A percentile compares a stretch with the other conserved stretches of the same genome.
Evolutionary conservation across 2,888 invertebrate species (phyloP).

Genomic region (Cheiracanthium punctorium): DNA sequence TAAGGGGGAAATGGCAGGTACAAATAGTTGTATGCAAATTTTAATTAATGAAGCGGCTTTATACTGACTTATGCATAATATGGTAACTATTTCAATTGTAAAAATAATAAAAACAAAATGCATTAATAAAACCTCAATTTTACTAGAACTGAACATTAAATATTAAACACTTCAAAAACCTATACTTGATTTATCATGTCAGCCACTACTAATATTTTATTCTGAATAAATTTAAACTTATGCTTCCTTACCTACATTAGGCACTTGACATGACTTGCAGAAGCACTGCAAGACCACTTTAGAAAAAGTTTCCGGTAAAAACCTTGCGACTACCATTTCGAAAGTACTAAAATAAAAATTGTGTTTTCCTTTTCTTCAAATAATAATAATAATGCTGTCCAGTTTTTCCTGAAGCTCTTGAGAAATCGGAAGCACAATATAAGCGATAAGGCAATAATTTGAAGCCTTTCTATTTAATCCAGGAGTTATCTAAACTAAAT

Average conservation of each 20-base stretch:
- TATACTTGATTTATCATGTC: not conserved
- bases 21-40: no score
- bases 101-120: no score
- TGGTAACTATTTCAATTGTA: no score
- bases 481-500: not conserved
- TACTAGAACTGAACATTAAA: not conserved
- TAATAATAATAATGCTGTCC: not conserved
- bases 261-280: slow-evolving; percentile 63
- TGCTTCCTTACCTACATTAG: slow-evolving; percentile 57
- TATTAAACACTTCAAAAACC: not conserved
- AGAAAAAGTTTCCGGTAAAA: slow-evolving; percentile 52
- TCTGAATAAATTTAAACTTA: not conserved
- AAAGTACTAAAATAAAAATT: not conserved
- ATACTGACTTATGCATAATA: no score
- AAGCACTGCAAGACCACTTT: slow-evolving; percentile 66
- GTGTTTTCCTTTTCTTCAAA: not conserved
- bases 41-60: no score
- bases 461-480: not conserved
- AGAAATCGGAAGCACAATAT: not conserved
- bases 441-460: no score
- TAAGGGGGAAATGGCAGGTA: no score
- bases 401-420: slow-evolving; percentile 1
- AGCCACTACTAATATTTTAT: not conserved
- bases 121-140: not conserved
- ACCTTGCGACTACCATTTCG: slow-evolving; percentile 53